phyloP scores from a whole-genome alignment of 2,888 invertebrate genomes.

The Protodeltote pygarga region DNA sequence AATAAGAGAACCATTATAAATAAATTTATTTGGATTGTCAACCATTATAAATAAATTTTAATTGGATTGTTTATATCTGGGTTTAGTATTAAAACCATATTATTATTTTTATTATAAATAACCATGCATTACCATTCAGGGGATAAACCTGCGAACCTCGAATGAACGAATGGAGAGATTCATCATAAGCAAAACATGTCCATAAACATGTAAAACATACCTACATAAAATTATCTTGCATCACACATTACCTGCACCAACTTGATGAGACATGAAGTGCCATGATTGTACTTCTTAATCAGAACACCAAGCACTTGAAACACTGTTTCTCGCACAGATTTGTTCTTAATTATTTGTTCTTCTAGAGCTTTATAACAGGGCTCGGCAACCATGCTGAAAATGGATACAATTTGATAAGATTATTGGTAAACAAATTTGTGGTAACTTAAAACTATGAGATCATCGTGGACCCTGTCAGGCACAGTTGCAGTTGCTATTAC shows the following conservation, averaged over 20 bases:
- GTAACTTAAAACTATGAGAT: not conserved
- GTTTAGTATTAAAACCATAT: too few species aligned
- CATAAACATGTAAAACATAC: too few species aligned
- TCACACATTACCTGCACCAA: conserved; percentile 87
- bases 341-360: conserved; percentile 88
- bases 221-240: too few species aligned
- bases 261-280: conserved; percentile 91
- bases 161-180: too few species aligned
- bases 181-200: too few species aligned
- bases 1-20: conserved; percentile 45
- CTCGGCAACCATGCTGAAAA: conserved; percentile 89
- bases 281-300: conserved; percentile 94
- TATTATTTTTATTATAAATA: too few species aligned
- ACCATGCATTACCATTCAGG: too few species aligned
- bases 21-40: not conserved
- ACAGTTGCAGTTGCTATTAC: too few species aligned
- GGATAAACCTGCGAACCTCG: too few species aligned
- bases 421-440: not conserved
- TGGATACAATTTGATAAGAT: not conserved
- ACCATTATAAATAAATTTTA: too few species aligned
- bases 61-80: too few species aligned
- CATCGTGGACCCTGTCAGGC: too few species aligned
- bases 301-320: conserved; percentile 93
- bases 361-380: conserved; percentile 91
- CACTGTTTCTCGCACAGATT: conserved; percentile 89